These are phyloP conservation scores for Cephus pygmeus DNA, from an alignment of 2,888 invertebrate genomes.

Conservation along the genomic window DNA sequence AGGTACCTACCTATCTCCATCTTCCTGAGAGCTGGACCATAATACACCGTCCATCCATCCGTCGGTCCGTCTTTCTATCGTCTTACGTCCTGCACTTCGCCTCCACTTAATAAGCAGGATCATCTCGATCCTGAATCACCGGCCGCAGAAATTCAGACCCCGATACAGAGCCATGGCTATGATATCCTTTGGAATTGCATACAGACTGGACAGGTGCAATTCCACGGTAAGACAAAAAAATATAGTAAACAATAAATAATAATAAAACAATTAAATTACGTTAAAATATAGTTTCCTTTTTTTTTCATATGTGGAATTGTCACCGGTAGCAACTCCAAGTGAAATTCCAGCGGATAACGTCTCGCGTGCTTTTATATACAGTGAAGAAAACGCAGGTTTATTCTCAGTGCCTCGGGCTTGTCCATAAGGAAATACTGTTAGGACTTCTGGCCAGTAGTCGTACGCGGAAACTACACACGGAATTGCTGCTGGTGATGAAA, in stretches of 20 bases:
- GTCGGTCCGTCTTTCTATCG: conserved; percentile 19
- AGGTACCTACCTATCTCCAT: conserved; percentile 61
- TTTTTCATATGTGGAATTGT: background rate
- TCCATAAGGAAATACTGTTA: background rate
- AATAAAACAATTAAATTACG: background rate
- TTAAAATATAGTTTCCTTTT: background rate
- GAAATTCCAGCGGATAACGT: background rate
- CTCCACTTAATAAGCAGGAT: conserved; percentile 66
- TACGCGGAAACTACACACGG: background rate
- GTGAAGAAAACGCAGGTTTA: background rate
- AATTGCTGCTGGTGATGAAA: background rate
- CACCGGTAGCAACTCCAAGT: background rate
- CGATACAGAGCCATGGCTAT: background rate
- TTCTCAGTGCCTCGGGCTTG: background rate
- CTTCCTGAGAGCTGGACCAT: conserved; percentile 53
- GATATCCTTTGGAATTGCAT: background rate
- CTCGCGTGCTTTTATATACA: background rate
- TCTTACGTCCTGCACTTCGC: conserved; percentile 44
- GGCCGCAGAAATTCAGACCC: conserved; percentile 40
- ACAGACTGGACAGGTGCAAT: background rate
- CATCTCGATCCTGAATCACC: conserved; percentile 58
- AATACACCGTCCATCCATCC: conserved; percentile 49
- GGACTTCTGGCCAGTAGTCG: background rate
- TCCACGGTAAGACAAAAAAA: background rate
- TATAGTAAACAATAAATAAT: background rate